Evolutionary conservation across 35 echinoderm and acorn worm species (phyloP).

Genomic region (Apostichopus californicus): DNA sequence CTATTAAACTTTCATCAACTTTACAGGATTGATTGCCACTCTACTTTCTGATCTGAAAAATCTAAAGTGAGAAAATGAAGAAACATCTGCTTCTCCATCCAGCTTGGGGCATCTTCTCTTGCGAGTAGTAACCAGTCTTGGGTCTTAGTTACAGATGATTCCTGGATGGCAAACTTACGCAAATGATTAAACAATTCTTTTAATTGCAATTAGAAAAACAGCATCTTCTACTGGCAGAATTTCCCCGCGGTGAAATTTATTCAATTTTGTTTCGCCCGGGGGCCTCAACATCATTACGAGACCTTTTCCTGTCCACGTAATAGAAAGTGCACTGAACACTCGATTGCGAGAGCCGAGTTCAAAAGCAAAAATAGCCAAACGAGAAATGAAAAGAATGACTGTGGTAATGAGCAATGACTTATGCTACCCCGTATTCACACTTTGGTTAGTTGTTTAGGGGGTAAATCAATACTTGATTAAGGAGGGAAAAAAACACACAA

Average conservation of each 20-base stretch:
- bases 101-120: not conserved
- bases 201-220: constrained; percentile 55
- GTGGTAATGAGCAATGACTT: not conserved
- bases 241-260: constrained; percentile 23
- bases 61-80: not conserved
- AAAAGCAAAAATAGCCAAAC: not conserved
- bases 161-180: constrained; percentile 21
- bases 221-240: not conserved
- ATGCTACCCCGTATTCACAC: not conserved
- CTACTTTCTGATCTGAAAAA: constrained; percentile 5
- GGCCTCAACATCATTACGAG: not conserved
- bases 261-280: constrained; percentile 16
- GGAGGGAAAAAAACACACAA: not conserved
- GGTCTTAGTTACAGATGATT: constrained; percentile 12
- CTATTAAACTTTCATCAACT: no score
- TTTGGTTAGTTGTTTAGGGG: not conserved
- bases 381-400: no score
- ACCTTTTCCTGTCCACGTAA: not conserved
- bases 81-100: constrained; percentile 24
- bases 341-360: not conserved
- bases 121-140: not conserved
- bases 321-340: not conserved
- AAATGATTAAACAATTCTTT: constrained; percentile 47
- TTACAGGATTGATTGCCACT: no score
- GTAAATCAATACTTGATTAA: not conserved